A percentile compares a stretch with the other conserved stretches of the same genome.
phyloP scores from a whole-genome alignment of 2,888 invertebrate genomes.

The Acanthosepion pharaonis region DNA sequence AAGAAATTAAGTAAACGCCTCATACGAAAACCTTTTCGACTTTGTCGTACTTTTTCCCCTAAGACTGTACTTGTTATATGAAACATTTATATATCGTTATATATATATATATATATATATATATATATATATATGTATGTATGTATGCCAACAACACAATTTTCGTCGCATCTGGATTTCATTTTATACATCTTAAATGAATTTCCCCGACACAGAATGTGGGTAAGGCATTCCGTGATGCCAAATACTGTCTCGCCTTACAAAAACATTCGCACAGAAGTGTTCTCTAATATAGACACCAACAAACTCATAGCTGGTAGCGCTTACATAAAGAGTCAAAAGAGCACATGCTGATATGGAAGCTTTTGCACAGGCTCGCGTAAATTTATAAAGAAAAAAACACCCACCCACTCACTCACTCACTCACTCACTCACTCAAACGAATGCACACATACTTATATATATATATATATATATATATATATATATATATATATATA shows the following conservation, averaged over 20 bases:
- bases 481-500: too few relatives aligned
- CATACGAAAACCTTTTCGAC: background rate
- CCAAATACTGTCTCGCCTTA: constrained; percentile 33
- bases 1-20: background rate
- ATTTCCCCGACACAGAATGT: background rate
- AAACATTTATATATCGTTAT: too few relatives aligned
- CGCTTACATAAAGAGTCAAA: background rate
- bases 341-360: background rate
- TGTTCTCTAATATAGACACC: background rate
- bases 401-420: background rate
- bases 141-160: background rate
- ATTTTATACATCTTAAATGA: background rate
- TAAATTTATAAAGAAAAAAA: background rate
- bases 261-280: background rate
- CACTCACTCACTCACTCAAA: background rate
- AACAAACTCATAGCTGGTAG: background rate
- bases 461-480: too few relatives aligned
- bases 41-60: too few relatives aligned
- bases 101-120: too few relatives aligned
- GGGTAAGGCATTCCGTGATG: background rate
- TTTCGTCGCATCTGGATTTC: background rate
- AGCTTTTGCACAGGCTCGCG: background rate
- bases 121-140: too few relatives aligned
- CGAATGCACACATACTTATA: background rate
- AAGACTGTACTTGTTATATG: too few relatives aligned